Base-by-base conservation (phyloP, 2,888 invertebrate species). In the Rhingia rostrata region DNA sequence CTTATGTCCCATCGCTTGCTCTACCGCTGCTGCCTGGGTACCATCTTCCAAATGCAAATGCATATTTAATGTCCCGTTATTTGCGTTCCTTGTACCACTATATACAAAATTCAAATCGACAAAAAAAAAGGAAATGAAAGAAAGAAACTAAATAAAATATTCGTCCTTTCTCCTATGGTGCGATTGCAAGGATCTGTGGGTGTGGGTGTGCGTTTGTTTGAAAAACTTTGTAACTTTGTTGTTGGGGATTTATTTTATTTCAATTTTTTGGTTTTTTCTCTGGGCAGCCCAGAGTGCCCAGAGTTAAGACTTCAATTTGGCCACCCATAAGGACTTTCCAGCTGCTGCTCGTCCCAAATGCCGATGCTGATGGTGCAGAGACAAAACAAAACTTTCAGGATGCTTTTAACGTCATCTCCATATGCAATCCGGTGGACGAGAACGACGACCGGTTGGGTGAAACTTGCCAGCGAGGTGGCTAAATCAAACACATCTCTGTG, bases 1-100 rank as follows among this genome's bases (percentile, higher is more conserved):
- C 56, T 45, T 49, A 51, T 51, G 56, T 37, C 47, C 53, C 53
- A 47, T 32, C 43, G 51, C 61, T 53, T 41, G 10, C 14, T 49
- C 41, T 73, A 51, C 61, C 73, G 74, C 56, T 63, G 67, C 43
- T 39, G 61, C 47, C 45, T 22, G 1, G 22, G 22, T 22, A 53
- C 73, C 72, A 80, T 77, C 72, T 85, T 69, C 63, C 60, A 61
- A 85, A 77, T 86, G 81, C 79, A 86, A 87, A 87, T 86, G 87
- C 86, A 87, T 87, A 87, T 87, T 87, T 87, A 86, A 87, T 87
- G 87, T 86, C 86, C 82, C 84, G 86, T 86, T 86, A 87, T 87
- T 87, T 87, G 86, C 87, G 85, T 86, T 86, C 66, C 84, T 85
- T 79, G 75, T 85, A 87, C 80, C 61, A 53, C 75, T 72, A 61